Conservation (phyloP, 23 tunicate genomes). For the Ascidia mentula region DNA sequence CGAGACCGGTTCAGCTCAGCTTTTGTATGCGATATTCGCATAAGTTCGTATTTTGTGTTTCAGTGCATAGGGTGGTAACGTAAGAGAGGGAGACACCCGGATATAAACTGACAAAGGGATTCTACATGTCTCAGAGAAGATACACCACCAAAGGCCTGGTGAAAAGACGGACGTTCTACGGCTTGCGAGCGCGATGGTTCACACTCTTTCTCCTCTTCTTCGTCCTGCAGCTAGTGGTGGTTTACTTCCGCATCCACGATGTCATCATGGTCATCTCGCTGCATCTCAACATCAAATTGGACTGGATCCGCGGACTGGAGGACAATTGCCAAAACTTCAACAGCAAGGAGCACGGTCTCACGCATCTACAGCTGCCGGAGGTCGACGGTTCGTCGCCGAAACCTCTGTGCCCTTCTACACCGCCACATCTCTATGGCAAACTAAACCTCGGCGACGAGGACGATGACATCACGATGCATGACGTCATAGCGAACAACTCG, state of each 20-base stretch:
- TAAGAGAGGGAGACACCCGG: background rate
- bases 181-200: constrained; percentile 60
- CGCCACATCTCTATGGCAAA: constrained; percentile 50
- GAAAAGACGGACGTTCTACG: constrained; percentile 31
- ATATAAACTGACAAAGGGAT: background rate
- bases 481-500: constrained; percentile 21
- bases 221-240: constrained; percentile 30
- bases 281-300: constrained; percentile 68
- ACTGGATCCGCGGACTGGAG: constrained; percentile 75
- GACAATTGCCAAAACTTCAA: constrained; percentile 46
- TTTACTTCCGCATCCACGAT: constrained; percentile 68
- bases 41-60: too few species aligned
- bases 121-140: background rate
- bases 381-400: constrained; percentile 22
- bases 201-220: constrained; percentile 26
- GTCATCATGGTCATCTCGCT: constrained; percentile 63
- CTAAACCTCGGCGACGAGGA: constrained; percentile 32
- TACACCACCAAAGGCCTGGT: constrained; percentile 38
- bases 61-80: background rate
- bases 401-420: constrained; percentile 61
- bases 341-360: background rate
- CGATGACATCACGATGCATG: constrained; percentile 26
- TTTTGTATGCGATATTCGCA: too few species aligned
- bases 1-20: too few species aligned
- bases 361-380: background rate